Base-by-base conservation (phyloP, 2,888 invertebrate genomes). In the Cynaeus angustus region DNA sequence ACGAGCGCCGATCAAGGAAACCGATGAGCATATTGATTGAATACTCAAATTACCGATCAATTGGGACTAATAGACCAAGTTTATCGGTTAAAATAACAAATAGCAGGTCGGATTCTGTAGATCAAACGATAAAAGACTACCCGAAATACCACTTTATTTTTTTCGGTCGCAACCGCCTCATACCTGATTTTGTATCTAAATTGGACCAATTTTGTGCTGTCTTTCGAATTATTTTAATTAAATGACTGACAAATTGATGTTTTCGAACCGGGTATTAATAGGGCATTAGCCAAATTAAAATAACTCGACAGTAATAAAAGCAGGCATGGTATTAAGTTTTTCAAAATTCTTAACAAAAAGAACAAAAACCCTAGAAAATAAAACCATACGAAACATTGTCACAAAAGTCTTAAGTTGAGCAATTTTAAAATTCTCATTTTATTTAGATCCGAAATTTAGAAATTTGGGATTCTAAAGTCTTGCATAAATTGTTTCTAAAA, bases 21-120 rank as follows among this genome's bases (percentile, higher is more conserved):
- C 41, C 53, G 53, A 64, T 53, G 64, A 64, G 43, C 64, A 53
- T n/a, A n/a, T 26, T 64, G 64, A 64, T 64, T 78, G 78, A 79
- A 78, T 78, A 78, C 79, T 82, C 81, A 80, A 82, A 82, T 83
- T 83, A 83, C 82, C 81, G 78, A 81, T 82, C 82, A 82, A 82
- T 83, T 82, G 81, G 80, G 79, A 80, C 83, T 83, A 84, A 84
- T 83, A 84, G 83, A 79, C 79, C 79, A 77, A 80, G 80, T 81
- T 81, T 81, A 82, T 82, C 80, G 82, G 79, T 75, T 80, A 79
- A 83, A 82, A 82, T 83, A 84, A 85, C 84, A 85, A 83, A 84
- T 84, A 83, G 84, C 82, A 81, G 79, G 78, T 79, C 77, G 78
- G 53, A 75, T 75, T 74, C 67, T 72, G 74, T 75, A 75, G 79